Percentiles rank a stretch among this genome's conserved stretches.
Conservation (phyloP, 2,797 vertebrate species). For the Gymnothorax javanicus region DNA sequence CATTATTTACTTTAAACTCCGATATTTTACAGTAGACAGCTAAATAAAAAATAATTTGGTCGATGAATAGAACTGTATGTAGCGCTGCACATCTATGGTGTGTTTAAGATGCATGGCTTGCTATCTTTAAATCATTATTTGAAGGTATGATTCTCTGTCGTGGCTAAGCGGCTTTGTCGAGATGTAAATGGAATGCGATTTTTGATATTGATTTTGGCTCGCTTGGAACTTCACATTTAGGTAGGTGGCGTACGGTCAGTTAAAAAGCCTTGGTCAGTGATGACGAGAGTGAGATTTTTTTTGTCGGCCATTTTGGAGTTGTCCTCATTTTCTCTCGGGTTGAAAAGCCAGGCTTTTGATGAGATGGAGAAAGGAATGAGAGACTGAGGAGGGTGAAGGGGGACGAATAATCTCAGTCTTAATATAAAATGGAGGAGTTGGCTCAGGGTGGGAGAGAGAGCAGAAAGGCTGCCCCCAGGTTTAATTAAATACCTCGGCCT, state of each 20-base stretch:
- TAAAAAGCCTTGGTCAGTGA: not conserved
- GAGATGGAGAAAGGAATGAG: slow-evolving; percentile 27
- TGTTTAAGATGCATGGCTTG: not conserved
- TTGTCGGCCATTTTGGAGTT: not conserved
- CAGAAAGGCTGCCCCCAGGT: slow-evolving; percentile 15
- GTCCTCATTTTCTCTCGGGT: not conserved
- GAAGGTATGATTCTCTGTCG: too few species aligned
- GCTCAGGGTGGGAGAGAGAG: slow-evolving; percentile 18
- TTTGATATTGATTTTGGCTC: not conserved
- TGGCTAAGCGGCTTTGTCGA: not conserved
- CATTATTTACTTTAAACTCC: too few species aligned
- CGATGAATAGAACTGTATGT: not conserved
- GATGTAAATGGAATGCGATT: not conserved
- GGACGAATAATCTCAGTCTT: not conserved
- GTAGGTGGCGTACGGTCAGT: too few species aligned
- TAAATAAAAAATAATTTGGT: too few species aligned
- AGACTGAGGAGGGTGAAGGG: slow-evolving; percentile 24
- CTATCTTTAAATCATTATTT: too few species aligned
- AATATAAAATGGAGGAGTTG: not conserved
- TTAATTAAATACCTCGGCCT: slow-evolving; percentile 27
- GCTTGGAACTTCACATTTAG: too few species aligned
- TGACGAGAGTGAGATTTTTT: not conserved
- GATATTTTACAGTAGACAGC: too few species aligned
- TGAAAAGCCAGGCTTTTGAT: not conserved
- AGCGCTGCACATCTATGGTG: not conserved